Percentiles rank a stretch among this genome's conserved stretches.
phyloP scores from a whole-genome alignment of 2,888 invertebrate genomes.

The Boloria euphrosyne region DNA sequence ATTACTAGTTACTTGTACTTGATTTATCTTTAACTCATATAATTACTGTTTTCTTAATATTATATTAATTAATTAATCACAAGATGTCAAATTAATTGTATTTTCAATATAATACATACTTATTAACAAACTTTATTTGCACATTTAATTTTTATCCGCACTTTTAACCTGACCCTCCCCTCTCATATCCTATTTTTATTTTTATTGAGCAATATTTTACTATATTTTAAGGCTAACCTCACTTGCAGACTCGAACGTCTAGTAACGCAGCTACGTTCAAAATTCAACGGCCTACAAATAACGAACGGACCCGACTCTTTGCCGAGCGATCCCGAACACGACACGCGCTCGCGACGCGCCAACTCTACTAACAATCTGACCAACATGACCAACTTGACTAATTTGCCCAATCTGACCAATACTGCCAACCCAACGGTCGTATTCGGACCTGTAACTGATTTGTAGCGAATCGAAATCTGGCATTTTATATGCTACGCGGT shows the following conservation, averaged over 20 bases:
- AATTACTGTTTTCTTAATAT: too few species aligned
- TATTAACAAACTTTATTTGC: conserved; percentile 2
- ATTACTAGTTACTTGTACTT: too few species aligned
- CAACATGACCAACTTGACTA: conserved; percentile 45
- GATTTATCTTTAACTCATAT: too few species aligned
- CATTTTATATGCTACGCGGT: conserved; percentile 53
- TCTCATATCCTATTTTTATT: conserved; percentile 12
- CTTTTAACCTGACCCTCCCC: not conserved
- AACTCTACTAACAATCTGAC: conserved; percentile 25
- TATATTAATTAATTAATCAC: too few species aligned
- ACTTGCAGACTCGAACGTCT: conserved; percentile 82
- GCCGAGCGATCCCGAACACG: conserved; percentile 73
- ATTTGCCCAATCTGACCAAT: conserved; percentile 33
- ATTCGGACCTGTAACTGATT: conserved; percentile 84
- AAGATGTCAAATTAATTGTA: too few species aligned
- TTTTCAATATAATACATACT: too few species aligned
- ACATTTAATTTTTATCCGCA: conserved; percentile 13
- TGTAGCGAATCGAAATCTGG: conserved; percentile 70
- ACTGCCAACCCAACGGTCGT: conserved; percentile 70
- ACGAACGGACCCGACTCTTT: conserved; percentile 72
- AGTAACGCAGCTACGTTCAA: conserved; percentile 80
- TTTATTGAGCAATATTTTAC: conserved; percentile 32
- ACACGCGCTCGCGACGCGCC: conserved; percentile 52
- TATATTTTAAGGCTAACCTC: conserved; percentile 53
- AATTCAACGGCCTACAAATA: conserved; percentile 70